These are phyloP conservation scores for Pristionchus entomophagus DNA, from an alignment of 2,888 invertebrate genomes.

Conservation along the genomic window DNA sequence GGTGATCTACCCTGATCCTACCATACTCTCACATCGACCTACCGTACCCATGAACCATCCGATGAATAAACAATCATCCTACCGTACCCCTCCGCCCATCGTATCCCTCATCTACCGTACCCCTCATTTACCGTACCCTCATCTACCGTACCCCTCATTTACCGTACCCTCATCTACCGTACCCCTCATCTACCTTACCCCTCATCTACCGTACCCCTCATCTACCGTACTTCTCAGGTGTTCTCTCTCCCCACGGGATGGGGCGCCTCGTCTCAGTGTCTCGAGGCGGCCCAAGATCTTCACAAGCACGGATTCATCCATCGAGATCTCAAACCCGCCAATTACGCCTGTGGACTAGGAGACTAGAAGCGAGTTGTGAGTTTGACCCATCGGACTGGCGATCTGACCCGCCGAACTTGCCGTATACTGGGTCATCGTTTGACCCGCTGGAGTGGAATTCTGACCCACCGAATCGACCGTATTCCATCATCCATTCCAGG, in stretches of 20 bases:
- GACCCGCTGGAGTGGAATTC: too few species aligned
- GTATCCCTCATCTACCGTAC: too few species aligned
- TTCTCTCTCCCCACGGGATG: conserved; percentile 65
- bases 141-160: too few species aligned
- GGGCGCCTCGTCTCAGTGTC: conserved; percentile 63
- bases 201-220: background rate
- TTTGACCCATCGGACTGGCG: background rate
- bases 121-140: too few species aligned
- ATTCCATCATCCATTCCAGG: conserved; percentile 4
- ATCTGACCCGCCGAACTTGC: too few species aligned
- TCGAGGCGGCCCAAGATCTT: conserved; percentile 70
- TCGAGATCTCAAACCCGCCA: conserved; percentile 69
- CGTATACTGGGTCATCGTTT: too few species aligned
- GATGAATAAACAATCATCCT: too few species aligned
- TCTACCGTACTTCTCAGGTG: conserved; percentile 44
- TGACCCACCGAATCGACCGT: background rate
- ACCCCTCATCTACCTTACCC: too few species aligned
- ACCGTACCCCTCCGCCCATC: too few species aligned
- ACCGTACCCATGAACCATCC: too few species aligned
- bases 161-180: background rate
- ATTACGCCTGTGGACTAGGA: conserved; percentile 65
- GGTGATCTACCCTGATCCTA: conserved; percentile 43
- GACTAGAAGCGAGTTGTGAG: conserved; percentile 48
- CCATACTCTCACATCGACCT: too few species aligned
- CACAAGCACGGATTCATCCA: conserved; percentile 71